A percentile compares a stretch with the other conserved stretches of the same genome.
Evolutionary conservation across 2,113 vertebrate species (phyloP).

Genomic region (Sebastes fasciatus): DNA sequence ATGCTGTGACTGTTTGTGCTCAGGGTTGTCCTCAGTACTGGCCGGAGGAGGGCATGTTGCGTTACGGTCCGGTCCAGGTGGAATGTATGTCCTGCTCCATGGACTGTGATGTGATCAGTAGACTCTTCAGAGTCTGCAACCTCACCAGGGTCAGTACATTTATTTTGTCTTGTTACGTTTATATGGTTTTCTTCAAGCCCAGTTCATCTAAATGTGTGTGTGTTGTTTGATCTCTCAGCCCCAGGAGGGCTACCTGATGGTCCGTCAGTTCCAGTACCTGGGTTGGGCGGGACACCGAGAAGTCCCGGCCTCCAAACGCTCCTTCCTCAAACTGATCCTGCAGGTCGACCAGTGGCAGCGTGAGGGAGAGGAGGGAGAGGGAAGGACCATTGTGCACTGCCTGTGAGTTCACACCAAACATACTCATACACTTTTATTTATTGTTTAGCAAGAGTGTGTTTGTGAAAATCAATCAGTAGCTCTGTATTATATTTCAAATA

Average conservation of each 20-base stretch:
- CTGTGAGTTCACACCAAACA: slow-evolving; percentile 87
- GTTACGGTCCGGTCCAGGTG: slow-evolving; percentile 97
- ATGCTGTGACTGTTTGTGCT: slow-evolving; percentile 4
- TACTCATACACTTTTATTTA: background rate
- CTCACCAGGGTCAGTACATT: slow-evolving; percentile 92
- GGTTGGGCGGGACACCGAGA: slow-evolving; percentile 97
- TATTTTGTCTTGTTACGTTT: background rate
- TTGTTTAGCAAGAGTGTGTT: background rate
- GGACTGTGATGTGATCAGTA: slow-evolving; percentile 97
- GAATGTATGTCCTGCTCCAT: slow-evolving; percentile 98
- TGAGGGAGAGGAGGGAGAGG: slow-evolving; percentile 97
- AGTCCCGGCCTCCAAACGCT: slow-evolving; percentile 95
- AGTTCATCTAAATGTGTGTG: background rate
- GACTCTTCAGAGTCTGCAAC: slow-evolving; percentile 99
- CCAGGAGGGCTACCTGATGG: slow-evolving; percentile 99
- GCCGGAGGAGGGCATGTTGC: slow-evolving; percentile 95
- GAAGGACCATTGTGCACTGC: slow-evolving; percentile 96
- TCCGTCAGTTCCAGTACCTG: slow-evolving; percentile 98
- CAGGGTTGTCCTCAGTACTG: slow-evolving; percentile 99
- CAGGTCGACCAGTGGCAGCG: slow-evolving; percentile 99
- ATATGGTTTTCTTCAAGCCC: background rate
- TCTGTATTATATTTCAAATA: too few relatives aligned
- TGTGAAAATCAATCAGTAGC: background rate
- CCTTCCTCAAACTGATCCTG: slow-evolving; percentile 97
- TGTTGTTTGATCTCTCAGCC: slow-evolving; percentile 82